Percentiles rank a stretch among this genome's conserved stretches.
These are phyloP conservation scores for Caenorhabditis zanzibari DNA, from an alignment of 2,888 invertebrate genomes.

Conservation along the genomic window DNA sequence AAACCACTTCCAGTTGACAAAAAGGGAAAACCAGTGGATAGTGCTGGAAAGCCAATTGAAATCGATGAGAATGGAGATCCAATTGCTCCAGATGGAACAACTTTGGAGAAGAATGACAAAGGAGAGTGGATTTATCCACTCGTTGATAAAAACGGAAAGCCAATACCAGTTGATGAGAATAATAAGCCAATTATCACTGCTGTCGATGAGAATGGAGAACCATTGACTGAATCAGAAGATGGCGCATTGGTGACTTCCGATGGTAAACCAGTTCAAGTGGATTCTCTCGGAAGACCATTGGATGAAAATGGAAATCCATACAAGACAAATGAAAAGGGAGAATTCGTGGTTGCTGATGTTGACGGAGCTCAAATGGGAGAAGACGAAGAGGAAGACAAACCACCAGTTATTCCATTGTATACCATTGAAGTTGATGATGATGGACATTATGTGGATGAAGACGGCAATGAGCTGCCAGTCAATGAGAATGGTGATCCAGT, in stretches of 20 bases:
- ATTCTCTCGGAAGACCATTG: constrained; percentile 65
- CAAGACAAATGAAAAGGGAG: constrained; percentile 66
- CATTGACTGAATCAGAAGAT: constrained; percentile 53
- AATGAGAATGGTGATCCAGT: constrained; percentile 68
- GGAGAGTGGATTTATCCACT: constrained; percentile 78
- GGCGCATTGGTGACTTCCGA: constrained; percentile 60
- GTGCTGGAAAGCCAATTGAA: constrained; percentile 69
- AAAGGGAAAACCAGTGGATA: constrained; percentile 73
- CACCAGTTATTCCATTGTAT: constrained; percentile 50
- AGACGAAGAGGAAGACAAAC: constrained; percentile 57
- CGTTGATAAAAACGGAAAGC: constrained; percentile 73
- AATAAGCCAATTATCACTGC: constrained; percentile 70
- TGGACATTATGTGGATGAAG: constrained; percentile 65
- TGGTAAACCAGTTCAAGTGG: constrained; percentile 58
- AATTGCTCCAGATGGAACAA: constrained; percentile 72
- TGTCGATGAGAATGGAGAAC: constrained; percentile 69
- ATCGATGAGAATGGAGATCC: constrained; percentile 74
- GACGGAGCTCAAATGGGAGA: constrained; percentile 47
- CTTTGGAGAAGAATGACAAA: constrained; percentile 73
- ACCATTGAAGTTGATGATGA: constrained; percentile 70
- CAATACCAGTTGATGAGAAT: constrained; percentile 67
- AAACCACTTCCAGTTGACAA: constrained; percentile 70
- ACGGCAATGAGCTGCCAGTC: constrained; percentile 65
- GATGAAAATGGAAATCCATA: constrained; percentile 71
- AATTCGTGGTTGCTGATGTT: constrained; percentile 54